Conservation (phyloP, 2,113 vertebrate genomes). For the Alexandromys fortis region DNA sequence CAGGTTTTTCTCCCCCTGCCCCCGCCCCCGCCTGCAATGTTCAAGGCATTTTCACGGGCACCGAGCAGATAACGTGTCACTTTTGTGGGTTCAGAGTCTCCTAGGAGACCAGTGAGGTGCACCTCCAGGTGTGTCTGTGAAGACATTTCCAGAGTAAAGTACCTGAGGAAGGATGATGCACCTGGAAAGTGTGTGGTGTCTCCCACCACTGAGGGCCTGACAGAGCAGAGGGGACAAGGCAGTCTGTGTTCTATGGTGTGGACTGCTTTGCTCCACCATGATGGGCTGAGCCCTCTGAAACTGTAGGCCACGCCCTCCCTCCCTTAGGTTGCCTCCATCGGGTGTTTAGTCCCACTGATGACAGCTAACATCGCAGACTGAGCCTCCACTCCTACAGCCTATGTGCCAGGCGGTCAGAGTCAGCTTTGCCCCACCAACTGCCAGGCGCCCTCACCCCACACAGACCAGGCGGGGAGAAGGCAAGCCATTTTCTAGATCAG, state of each 20-base stretch:
- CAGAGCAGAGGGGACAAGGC: background rate
- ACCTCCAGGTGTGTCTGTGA: background rate
- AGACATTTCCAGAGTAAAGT: background rate
- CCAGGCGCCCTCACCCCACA: accelerated
- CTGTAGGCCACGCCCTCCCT: background rate
- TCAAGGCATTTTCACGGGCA: background rate
- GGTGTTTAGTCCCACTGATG: background rate
- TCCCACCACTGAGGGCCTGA: background rate
- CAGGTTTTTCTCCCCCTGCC: background rate
- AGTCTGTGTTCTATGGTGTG: background rate
- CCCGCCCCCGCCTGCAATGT: background rate
- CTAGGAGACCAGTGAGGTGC: background rate
- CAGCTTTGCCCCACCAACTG: background rate
- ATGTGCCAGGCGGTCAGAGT: background rate
- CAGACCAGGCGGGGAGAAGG: background rate
- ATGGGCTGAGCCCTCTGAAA: background rate
- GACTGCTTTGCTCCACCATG: background rate
- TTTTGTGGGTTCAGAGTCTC: background rate
- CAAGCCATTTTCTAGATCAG: background rate
- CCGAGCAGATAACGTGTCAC: background rate
- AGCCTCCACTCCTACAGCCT: background rate
- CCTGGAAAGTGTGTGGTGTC: too few species aligned
- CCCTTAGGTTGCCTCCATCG: background rate
- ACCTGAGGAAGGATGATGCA: background rate
- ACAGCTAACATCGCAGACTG: background rate